phyloP scores from a whole-genome alignment of 2,888 invertebrate genomes.

The Auanema freiburgensis region DNA sequence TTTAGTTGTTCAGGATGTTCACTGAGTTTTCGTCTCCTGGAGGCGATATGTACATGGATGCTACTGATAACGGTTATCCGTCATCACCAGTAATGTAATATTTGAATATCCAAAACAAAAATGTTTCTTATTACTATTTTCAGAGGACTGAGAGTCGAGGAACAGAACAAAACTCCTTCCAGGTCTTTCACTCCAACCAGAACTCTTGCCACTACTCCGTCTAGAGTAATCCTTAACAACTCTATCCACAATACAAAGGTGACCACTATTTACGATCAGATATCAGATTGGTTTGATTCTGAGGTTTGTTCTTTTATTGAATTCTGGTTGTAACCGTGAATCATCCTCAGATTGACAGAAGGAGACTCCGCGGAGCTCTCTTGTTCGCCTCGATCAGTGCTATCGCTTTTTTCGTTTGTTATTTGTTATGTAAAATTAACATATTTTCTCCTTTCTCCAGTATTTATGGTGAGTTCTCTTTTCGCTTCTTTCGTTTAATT shows the following conservation, averaged over 20 bases:
- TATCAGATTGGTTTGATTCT: neutral
- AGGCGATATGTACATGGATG: too few species aligned
- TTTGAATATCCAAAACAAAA: neutral
- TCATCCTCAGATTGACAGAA: neutral
- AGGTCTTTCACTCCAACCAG: neutral
- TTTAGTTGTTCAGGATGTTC: neutral
- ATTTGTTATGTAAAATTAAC: neutral
- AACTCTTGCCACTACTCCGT: neutral
- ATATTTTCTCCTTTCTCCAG: neutral
- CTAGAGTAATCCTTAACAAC: neutral
- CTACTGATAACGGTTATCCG: neutral
- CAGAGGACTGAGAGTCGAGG: neutral
- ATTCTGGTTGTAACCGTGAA: neutral
- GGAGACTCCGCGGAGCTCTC: neutral
- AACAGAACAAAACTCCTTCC: neutral
- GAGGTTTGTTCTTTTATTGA: neutral
- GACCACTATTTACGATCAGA: slow-evolving; percentile 2
- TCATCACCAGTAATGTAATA: neutral
- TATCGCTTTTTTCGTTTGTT: neutral
- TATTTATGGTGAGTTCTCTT: slow-evolving; percentile 4
- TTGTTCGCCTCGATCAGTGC: neutral
- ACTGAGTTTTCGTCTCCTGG: neutral
- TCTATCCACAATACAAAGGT: neutral
- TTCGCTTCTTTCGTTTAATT: slow-evolving; percentile 4
- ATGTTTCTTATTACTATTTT: neutral